Percentiles rank a stretch among this genome's conserved stretches.
These are phyloP conservation scores for Luffia ferchaultella DNA, from an alignment of 2,888 invertebrate genomes.

Conservation along the genomic window DNA sequence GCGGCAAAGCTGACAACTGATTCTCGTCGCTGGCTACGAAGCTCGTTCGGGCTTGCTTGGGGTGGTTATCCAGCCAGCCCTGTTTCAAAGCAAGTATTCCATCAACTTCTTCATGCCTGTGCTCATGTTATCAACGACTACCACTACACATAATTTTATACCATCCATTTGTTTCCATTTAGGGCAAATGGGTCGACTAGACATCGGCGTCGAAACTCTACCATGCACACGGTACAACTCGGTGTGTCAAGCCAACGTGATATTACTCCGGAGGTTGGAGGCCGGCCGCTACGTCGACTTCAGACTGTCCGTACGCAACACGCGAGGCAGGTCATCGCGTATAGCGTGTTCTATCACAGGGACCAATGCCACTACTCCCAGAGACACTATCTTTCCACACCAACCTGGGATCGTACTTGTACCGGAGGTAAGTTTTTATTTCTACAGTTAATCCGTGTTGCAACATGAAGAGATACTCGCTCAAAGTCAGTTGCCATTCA, in stretches of 20 bases:
- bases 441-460: background rate
- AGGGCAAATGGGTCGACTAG: constrained; percentile 76
- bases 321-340: constrained; percentile 77
- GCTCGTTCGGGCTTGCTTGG: no score
- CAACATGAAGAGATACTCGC: background rate
- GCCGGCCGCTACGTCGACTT: constrained; percentile 87
- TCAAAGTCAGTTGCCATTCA: no score
- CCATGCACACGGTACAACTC: constrained; percentile 89
- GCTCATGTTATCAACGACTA: no score
- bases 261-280: constrained; percentile 78
- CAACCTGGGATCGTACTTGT: constrained; percentile 79
- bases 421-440: constrained; percentile 67
- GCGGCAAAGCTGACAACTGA: no score
- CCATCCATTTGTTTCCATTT: no score
- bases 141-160: no score
- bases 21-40: no score
- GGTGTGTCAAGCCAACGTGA: constrained; percentile 88
- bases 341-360: constrained; percentile 83
- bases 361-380: constrained; percentile 85
- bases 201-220: constrained; percentile 80
- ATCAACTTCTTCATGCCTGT: no score
- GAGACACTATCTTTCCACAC: constrained; percentile 83
- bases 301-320: constrained; percentile 75
- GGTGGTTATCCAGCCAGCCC: no score
- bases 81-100: no score